A percentile compares a stretch with the other conserved stretches of the same genome.
Evolutionary conservation across 2,113 vertebrate species (phyloP).

Genomic region (Talpa occidentalis): DNA sequence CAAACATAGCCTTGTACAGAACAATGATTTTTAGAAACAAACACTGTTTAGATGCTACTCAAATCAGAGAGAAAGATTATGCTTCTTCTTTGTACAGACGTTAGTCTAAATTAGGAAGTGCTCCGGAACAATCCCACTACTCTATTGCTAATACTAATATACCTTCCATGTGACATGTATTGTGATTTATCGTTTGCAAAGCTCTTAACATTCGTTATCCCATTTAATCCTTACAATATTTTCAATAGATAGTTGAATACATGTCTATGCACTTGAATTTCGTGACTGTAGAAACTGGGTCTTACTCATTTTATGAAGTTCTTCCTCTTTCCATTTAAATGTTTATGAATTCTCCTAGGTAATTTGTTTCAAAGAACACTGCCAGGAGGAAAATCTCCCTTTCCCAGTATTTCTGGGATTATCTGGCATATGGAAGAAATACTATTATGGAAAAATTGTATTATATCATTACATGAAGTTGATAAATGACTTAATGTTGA

Average conservation of each 20-base stretch:
- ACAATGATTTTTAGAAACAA: constrained; percentile 70
- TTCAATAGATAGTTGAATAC: neutral
- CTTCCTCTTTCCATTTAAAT: neutral
- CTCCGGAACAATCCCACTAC: neutral
- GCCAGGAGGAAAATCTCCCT: neutral
- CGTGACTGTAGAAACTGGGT: neutral
- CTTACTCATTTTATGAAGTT: neutral
- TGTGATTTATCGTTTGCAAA: neutral
- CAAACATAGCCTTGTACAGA: constrained; percentile 47
- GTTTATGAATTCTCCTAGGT: neutral
- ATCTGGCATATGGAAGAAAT: neutral
- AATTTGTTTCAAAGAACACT: constrained; percentile 29
- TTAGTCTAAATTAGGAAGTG: neutral
- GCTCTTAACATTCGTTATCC: neutral
- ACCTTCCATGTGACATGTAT: neutral
- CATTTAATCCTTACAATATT: neutral
- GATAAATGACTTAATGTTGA: neutral
- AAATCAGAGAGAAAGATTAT: constrained; percentile 1
- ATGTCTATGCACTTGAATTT: neutral
- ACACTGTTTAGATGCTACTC: constrained; percentile 49
- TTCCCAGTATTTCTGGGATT: neutral
- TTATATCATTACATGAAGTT: neutral
- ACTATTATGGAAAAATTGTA: neutral
- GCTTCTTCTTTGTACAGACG: neutral
- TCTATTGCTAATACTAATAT: neutral